phyloP scores from a whole-genome alignment of 1,140 invertebrate genomes.

The Scaptomyza graminum region DNA sequence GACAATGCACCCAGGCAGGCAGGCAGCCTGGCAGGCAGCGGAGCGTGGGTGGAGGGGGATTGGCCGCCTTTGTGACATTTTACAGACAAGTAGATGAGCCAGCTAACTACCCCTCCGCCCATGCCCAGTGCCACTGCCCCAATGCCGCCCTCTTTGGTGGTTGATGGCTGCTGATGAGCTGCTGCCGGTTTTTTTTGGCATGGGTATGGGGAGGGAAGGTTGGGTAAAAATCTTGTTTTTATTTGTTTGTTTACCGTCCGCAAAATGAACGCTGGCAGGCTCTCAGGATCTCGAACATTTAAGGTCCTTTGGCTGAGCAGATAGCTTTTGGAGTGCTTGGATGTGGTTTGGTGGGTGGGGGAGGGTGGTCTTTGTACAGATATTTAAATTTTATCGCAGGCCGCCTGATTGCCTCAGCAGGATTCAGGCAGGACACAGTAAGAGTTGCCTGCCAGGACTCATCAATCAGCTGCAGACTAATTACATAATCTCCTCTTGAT shows the following conservation, averaged over 20 bases:
- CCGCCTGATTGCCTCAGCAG: conserved; percentile 63
- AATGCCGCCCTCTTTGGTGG: conserved; percentile 54
- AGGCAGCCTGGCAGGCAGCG: too few species aligned
- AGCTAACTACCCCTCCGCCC: conserved; percentile 29
- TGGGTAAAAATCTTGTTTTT: conserved; percentile 73
- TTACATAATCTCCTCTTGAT: conserved; percentile 84
- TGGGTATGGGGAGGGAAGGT: neutral
- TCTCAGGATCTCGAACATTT: neutral
- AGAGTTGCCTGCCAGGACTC: conserved; percentile 66
- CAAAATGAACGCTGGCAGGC: conserved; percentile 73
- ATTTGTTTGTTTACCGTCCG: conserved; percentile 82
- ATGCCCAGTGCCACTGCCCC: neutral
- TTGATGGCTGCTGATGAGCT: conserved; percentile 72
- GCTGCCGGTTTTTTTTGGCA: neutral
- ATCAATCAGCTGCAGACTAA: conserved; percentile 84
- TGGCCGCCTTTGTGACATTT: conserved; percentile 73
- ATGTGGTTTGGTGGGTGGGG: neutral
- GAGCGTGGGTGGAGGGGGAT: neutral
- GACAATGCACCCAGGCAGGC: conserved; percentile 47
- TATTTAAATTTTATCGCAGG: conserved; percentile 80
- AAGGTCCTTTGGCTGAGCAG: conserved; percentile 4
- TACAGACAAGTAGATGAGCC: conserved; percentile 76
- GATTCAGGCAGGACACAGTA: neutral
- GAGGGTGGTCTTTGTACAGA: conserved; percentile 38
- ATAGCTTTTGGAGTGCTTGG: conserved; percentile 18